Evolutionary conservation across 2,888 invertebrate genomes (phyloP), one percentile per base, ranked within the genome.

Genomic region (Ophraella communa): DNA sequence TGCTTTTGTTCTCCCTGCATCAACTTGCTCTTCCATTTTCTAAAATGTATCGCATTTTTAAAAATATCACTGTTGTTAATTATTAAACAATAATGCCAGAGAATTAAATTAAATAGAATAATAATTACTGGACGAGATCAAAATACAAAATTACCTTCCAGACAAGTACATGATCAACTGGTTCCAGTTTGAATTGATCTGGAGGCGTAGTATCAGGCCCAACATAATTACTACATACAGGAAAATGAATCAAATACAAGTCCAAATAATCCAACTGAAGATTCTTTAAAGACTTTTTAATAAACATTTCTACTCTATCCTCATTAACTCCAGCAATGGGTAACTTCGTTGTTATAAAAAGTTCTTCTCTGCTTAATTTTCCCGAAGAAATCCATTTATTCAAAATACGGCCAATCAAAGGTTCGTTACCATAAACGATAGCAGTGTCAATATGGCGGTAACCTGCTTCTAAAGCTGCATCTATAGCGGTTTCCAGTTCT

Each of bases 401-500:
- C 0, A 95, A 82, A 0, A 91, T 90, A 33, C 87, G 86, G 0
- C 94, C 94, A 70, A 95, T 87, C 0, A 87, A 86, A 1, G 85
- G 84, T 78, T 95, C 94, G 76, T 94, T 95, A 69, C 88, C 85
- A 77, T 95, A 95, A 2, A 87, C 90, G 3, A 88, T 85, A 0
- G 94, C 94, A 0, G 92, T 88, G 80, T 95, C 95, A 68, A 95
- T 91, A 76, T 93, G 93, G 3, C 94, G 87, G 80, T 94, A 94
- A 1, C 94, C 94, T 52, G 87, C 87, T 72, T 88, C 87, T 42
- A 95, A 79, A 0, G 94, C 94, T 1, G 82, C 81, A 33, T 89
- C 86, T 11, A 94, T 82, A 0, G 93, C 90, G 35, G 80, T 77
- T 79, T 89, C 90, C 55, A 93, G 80, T 47, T 73, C 70, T 73